Base-by-base conservation (phyloP, 2,888 invertebrate species). In the Spisula solida region DNA sequence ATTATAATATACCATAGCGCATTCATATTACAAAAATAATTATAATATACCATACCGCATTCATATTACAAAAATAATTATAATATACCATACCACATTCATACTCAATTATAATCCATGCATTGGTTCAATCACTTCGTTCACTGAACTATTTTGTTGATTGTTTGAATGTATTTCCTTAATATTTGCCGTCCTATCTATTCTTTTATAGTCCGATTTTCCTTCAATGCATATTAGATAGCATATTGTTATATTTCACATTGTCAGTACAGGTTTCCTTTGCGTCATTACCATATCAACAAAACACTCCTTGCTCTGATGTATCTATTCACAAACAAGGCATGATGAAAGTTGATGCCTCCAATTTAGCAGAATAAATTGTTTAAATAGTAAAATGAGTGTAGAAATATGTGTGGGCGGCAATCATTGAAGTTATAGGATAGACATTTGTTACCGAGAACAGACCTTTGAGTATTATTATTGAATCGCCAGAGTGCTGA, bases 321-420 rank as follows among this genome's bases (percentile, higher is more conserved):
- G 25, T 25, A 66, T 5, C 25, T 25, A 25, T 66, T 66, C 25
- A 6, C 25, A 66, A 66, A 66, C 60, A 66, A 25, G 8, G 10
- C 1, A 66, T 66, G 60, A 66, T 66, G 25, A 25, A 25, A 25
- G 60, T 25, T 66, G 60, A 25, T 10, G n/a, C 25, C 25, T n/a
- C n/a, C 25, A 0, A 66, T 66, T 5, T n/a, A 66, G 25, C 60
- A n/a, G 8, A 66, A 66, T 66, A 66, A 25, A n/a, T 66, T 66
- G 60, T 66, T 25, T 66, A 66, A 66, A 66, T 66, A 66, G 60
- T 25, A 25, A 25, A 66, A 66, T 66, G 60, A 25, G 60, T n/a
- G 25, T 66, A 66, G 25, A 66, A 66, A 8, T 25, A 4, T 25
- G 60, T 25, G 60, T 66, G 60, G 60, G 60, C 25, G n/a, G 60